These are phyloP conservation scores for Cyclophora albipunctata DNA, from an alignment of 2,888 invertebrate species.

Conservation along the genomic window DNA sequence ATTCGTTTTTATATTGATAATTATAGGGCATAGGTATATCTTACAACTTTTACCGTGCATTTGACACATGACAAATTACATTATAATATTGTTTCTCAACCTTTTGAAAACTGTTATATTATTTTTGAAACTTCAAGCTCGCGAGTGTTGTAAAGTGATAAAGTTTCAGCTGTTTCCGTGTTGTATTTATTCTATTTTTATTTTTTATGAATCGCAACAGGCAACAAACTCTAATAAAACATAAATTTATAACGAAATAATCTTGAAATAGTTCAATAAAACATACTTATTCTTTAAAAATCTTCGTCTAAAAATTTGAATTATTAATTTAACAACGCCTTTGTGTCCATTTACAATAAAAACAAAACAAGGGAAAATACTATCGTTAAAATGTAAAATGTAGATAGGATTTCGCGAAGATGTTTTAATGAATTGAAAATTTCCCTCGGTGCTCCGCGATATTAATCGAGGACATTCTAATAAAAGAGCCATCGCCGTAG, in stretches of 20 bases:
- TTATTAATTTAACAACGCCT: too few relatives aligned
- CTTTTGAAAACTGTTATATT: conserved; percentile 37
- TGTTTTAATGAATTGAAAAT: conserved; percentile 1
- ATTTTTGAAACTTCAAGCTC: conserved; percentile 34
- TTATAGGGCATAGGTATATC: too few relatives aligned
- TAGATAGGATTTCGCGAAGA: background rate
- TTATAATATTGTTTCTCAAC: conserved; percentile 52
- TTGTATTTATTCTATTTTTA: too few relatives aligned
- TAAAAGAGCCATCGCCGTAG: background rate
- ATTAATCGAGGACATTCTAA: background rate
- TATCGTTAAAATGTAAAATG: background rate
- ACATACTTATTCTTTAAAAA: too few relatives aligned
- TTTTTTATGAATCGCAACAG: too few relatives aligned
- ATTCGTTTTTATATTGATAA: too few relatives aligned
- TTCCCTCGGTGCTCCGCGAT: background rate
- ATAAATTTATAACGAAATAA: too few relatives aligned
- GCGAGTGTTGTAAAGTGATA: conserved; percentile 35
- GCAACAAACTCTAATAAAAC: too few relatives aligned
- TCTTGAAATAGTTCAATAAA: too few relatives aligned
- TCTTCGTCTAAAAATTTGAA: too few relatives aligned
- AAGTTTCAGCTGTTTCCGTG: conserved; percentile 21
- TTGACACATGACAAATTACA: conserved; percentile 56
- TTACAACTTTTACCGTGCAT: background rate
- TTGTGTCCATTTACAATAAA: too few relatives aligned
- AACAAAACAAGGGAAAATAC: too few relatives aligned